Conservation (phyloP, 2,113 vertebrate species). For the Dipodomys stephensi region DNA sequence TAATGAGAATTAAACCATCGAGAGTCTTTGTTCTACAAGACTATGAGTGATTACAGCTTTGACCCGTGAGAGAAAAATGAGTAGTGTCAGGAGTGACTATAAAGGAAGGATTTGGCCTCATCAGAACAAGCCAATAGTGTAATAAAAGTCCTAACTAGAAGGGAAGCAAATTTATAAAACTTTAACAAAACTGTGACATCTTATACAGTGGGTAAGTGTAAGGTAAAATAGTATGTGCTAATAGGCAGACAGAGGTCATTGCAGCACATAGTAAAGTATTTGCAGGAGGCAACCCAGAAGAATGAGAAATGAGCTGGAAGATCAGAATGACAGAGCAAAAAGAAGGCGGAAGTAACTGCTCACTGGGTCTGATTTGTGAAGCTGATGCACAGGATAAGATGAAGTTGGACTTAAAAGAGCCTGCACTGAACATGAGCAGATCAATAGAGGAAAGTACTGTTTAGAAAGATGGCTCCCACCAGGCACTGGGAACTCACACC, state of each 20-base stretch:
- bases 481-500: no score
- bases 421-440: not conserved
- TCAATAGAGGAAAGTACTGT: not conserved
- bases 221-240: not conserved
- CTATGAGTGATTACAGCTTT: not conserved
- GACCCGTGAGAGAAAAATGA: not conserved
- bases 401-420: not conserved
- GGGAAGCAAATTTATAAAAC: constrained; percentile 6
- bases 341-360: not conserved
- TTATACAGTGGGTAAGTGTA: not conserved
- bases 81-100: not conserved
- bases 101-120: not conserved
- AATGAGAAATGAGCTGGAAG: not conserved
- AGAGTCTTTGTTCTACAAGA: not conserved
- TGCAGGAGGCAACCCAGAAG: not conserved
- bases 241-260: not conserved
- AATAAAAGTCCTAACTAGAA: not conserved
- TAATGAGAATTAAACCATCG: no score
- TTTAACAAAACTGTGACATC: not conserved
- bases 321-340: not conserved
- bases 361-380: not conserved
- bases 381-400: not conserved
- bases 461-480: not conserved
- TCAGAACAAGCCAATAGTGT: not conserved
- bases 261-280: not conserved